phyloP scores from a whole-genome alignment of 2,113 vertebrate species.

The Notarius lentiginosus region DNA sequence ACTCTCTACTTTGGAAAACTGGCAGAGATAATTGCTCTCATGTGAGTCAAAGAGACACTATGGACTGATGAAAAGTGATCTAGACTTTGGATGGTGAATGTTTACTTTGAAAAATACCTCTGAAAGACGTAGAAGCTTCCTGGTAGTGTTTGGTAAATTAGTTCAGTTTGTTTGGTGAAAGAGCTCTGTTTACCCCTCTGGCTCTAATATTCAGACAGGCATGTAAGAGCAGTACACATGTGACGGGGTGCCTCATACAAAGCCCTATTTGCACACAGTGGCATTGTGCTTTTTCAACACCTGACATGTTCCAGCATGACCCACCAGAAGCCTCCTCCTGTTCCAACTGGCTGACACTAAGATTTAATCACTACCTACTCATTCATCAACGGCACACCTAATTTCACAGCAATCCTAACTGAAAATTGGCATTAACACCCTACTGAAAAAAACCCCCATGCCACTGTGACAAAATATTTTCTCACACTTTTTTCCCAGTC shows the following conservation, averaged over 20 bases:
- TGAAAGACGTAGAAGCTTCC: slow-evolving; percentile 23
- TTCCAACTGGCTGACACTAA: background rate
- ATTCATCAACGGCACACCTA: slow-evolving; percentile 40
- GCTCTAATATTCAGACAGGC: slow-evolving; percentile 38
- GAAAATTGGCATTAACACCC: background rate
- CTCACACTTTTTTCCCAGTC: background rate
- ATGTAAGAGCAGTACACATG: slow-evolving; percentile 30
- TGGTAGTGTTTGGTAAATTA: slow-evolving; percentile 7
- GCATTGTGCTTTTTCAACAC: slow-evolving; percentile 54
- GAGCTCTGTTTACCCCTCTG: slow-evolving; percentile 42
- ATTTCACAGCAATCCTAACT: slow-evolving; percentile 20
- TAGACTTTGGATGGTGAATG: slow-evolving; percentile 9
- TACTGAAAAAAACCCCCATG: slow-evolving; percentile 3
- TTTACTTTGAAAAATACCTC: slow-evolving; percentile 19
- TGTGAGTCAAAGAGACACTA: background rate
- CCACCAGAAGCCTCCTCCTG: slow-evolving; percentile 30
- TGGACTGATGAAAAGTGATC: background rate
- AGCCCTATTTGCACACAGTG: slow-evolving; percentile 39
- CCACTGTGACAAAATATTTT: background rate
- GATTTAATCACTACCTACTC: slow-evolving; percentile 16
- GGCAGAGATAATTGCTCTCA: background rate
- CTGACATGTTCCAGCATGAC: slow-evolving; percentile 68
- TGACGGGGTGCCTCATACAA: slow-evolving; percentile 42
- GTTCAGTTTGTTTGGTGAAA: slow-evolving; percentile 10
- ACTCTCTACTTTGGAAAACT: background rate